Evolutionary conservation across 2,888 invertebrate species (phyloP).

Genomic region (Drosophila acutilabella): DNA sequence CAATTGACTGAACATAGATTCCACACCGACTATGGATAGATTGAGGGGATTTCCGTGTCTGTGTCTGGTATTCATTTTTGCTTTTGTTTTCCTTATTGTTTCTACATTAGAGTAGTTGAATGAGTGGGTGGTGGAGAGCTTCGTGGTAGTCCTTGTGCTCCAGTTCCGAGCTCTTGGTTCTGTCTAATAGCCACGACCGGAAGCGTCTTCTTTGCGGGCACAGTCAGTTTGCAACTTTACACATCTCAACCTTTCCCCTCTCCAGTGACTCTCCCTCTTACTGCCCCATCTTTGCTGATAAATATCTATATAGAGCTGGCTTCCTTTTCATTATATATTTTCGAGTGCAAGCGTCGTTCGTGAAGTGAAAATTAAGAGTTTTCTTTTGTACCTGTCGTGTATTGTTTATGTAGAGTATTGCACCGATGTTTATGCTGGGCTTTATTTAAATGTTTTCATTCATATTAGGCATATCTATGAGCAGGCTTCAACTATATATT

Average conservation of each 20-base stretch:
- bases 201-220: conserved; percentile 72
- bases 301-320: conserved; percentile 6
- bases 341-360: conserved; percentile 42
- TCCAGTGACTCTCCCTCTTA: not conserved
- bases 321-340: conserved; percentile 16
- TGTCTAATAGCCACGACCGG: conserved; percentile 63
- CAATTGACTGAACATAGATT: conserved; percentile 57
- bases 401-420: conserved; percentile 50
- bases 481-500: too few species aligned
- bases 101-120: conserved; percentile 9
- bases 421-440: conserved; percentile 12
- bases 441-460: conserved; percentile 12
- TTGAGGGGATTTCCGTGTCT: conserved; percentile 30
- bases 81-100: conserved; percentile 11
- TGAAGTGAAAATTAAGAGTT: conserved; percentile 55
- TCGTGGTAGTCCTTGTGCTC: conserved; percentile 60
- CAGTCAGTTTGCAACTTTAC: conserved; percentile 30
- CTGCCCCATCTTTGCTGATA: not conserved
- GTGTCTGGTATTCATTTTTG: conserved; percentile 34
- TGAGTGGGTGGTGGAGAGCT: conserved; percentile 6
- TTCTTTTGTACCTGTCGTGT: conserved; percentile 45
- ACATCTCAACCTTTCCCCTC: not conserved
- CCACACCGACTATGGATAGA: conserved; percentile 2
- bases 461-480: not conserved
- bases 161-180: conserved; percentile 36